Conservation (phyloP, 2,888 invertebrate species). For the Epiblema foenella region DNA sequence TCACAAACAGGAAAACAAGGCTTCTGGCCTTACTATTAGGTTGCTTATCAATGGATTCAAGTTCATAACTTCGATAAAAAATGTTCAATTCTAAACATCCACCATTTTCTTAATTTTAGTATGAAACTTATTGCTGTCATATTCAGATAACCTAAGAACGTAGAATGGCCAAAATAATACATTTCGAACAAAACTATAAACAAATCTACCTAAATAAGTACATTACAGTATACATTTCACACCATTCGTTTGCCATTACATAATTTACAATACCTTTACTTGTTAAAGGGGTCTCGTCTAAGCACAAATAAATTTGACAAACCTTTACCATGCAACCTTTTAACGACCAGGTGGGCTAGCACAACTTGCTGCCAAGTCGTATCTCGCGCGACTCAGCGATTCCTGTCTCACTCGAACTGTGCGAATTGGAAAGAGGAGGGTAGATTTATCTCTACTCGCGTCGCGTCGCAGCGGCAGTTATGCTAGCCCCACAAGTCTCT, state of each 20-base stretch:
- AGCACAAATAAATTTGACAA: constrained; percentile 13
- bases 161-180: constrained; percentile 15
- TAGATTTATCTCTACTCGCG: too few relatives aligned
- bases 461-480: too few relatives aligned
- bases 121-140: not conserved
- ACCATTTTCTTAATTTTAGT: too few relatives aligned
- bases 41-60: not conserved
- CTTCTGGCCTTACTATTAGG: not conserved
- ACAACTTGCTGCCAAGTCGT: too few relatives aligned
- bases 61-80: not conserved
- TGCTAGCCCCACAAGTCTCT: too few relatives aligned
- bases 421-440: too few relatives aligned
- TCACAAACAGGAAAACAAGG: constrained; percentile 7
- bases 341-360: too few relatives aligned
- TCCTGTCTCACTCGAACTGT: too few relatives aligned
- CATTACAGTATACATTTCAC: constrained; percentile 37
- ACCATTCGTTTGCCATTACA: constrained; percentile 29
- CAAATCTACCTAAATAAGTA: constrained; percentile 41
- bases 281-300: not conserved
- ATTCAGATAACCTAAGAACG: not conserved
- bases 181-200: constrained; percentile 19
- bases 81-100: not conserved
- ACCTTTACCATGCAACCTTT: not conserved
- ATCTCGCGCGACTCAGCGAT: too few relatives aligned
- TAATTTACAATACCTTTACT: constrained; percentile 38